These are phyloP conservation scores for Mustelus asterias DNA, from an alignment of 2,113 vertebrate species.

Conservation along the genomic window DNA sequence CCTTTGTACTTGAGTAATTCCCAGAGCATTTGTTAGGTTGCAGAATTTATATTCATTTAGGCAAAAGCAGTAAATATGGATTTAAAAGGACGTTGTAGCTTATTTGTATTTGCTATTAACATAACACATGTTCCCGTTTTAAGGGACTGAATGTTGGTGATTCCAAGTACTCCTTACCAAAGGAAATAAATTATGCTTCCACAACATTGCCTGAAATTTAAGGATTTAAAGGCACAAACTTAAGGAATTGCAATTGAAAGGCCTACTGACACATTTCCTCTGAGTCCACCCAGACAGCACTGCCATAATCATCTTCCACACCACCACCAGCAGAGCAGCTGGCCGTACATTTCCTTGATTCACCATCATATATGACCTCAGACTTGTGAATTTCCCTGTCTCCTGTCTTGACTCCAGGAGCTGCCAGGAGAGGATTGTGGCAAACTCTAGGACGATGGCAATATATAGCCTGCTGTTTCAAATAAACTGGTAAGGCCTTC, in stretches of 20 bases:
- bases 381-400: no score
- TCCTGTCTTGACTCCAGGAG: no score
- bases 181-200: neutral
- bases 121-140: neutral
- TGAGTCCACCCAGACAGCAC: neutral
- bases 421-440: no score
- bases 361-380: neutral
- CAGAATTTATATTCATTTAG: neutral
- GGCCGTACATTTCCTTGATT: neutral
- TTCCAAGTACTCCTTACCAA: neutral
- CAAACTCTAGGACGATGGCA: no score
- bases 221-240: neutral
- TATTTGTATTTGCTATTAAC: neutral
- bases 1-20: slow-evolving; percentile 4
- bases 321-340: neutral
- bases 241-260: neutral
- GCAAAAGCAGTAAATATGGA: neutral
- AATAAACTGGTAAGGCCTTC: no score
- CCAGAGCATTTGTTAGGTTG: neutral
- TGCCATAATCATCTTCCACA: neutral
- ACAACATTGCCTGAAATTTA: neutral
- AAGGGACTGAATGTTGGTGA: neutral
- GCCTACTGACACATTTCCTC: neutral
- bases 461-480: no score
- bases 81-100: neutral